Evolutionary conservation across 1,140 invertebrate species (phyloP), one percentile per base, ranked within the genome.

Genomic region (Araneus ventricosus): DNA sequence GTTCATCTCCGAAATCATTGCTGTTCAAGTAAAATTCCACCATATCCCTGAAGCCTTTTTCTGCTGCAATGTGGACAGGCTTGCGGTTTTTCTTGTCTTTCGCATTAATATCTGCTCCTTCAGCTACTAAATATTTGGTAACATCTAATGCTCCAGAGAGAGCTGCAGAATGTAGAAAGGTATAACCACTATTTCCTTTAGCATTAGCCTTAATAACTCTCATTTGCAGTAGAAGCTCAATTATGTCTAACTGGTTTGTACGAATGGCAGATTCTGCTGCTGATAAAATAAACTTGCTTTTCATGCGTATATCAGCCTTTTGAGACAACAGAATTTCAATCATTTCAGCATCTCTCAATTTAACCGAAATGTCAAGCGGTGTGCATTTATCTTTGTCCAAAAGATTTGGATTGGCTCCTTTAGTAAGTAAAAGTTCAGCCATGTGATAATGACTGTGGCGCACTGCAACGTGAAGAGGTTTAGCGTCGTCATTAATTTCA

Each of bases 341-440:
- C 17, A 91, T n/a, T 14, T 63, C n/a, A 20, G 95, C 95, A 89
- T 95, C 95, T 3, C 95, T 95, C 61, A 94, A 93, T 27, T 70
- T 89, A 6, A 94, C 94, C 6, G 95, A 94, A 52, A 95, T 94
- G 87, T 95, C 95, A 14, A 95, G 93, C 14, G 95, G 93, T 0
- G 95, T 95, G 95, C 95, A 94, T 94, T 14, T 45, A 0, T 27
- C 5, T 67, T 67, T 6, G n/a, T 67, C n/a, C 27, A 6, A 8
- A 67, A 67, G 8, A 8, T n/a, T 30, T n/a, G 24, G 63, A 67
- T 86, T 17, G 22, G 91, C 61, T 24, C 59, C 34, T 10, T 63
- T 39, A 3, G 57, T 14, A 27, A 93, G 14, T n/a, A 93, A 70
- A 80, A 37, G 45, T 70, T 82, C n/a, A 0, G 85, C 61, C 5